Evolutionary conservation across 2,888 invertebrate genomes (phyloP).

Genomic region (Protophormia terraenovae): DNA sequence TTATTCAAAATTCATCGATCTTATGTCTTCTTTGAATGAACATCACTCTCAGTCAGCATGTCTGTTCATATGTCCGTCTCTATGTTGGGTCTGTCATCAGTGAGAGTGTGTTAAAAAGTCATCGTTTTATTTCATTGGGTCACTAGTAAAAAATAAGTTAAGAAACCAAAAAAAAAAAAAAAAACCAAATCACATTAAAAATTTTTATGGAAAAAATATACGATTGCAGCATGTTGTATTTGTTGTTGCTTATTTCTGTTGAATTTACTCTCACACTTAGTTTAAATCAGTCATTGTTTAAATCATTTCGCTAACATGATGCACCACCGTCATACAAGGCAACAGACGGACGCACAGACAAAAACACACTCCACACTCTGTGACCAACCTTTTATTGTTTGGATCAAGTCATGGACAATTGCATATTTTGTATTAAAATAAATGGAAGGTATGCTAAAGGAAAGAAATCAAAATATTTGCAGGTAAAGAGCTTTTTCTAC

Average conservation of each 20-base stretch:
- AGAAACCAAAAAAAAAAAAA: conserved; percentile 1
- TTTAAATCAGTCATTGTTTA: conserved; percentile 64
- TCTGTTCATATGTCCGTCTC: conserved; percentile 9
- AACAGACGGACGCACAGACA: background rate
- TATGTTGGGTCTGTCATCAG: conserved; percentile 42
- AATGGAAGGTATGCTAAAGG: conserved; percentile 25
- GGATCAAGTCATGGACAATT: conserved; percentile 42
- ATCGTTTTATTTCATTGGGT: conserved; percentile 77
- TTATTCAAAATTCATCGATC: conserved; percentile 58
- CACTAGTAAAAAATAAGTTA: conserved; percentile 73
- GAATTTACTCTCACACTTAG: conserved; percentile 60
- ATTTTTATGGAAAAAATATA: conserved; percentile 25
- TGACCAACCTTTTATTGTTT: conserved; percentile 40
- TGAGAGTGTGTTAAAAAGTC: conserved; percentile 63
- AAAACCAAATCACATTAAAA: conserved; percentile 26
- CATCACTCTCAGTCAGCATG: background rate
- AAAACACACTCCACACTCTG: background rate
- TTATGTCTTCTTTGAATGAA: conserved; percentile 27
- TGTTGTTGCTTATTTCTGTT: conserved; percentile 1
- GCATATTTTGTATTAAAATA: conserved; percentile 15
- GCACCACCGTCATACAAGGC: conserved; percentile 28
- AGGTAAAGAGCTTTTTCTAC: background rate
- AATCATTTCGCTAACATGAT: conserved; percentile 57
- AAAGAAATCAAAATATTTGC: background rate
- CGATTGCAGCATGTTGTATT: conserved; percentile 29